phyloP scores from a whole-genome alignment of 1,140 invertebrate species.

The Camponotus pennsylvanicus region DNA sequence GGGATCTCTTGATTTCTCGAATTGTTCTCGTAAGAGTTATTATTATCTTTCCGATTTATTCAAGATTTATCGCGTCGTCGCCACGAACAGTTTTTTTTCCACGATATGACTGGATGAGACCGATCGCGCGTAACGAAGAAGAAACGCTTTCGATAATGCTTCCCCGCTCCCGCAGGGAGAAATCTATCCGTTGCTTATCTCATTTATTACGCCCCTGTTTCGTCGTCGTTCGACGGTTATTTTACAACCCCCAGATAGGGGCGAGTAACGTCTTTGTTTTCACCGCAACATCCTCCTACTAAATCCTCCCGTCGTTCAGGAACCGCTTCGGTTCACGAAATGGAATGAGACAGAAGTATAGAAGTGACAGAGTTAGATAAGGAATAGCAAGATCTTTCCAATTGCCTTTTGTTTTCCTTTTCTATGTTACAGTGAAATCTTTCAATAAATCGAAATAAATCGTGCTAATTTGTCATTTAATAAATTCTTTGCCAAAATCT shows the following conservation, averaged over 20 bases:
- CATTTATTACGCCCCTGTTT: constrained; percentile 82
- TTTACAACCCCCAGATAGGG: constrained; percentile 85
- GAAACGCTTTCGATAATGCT: constrained; percentile 79
- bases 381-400: constrained; percentile 50
- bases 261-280: constrained; percentile 86
- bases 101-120: constrained; percentile 23
- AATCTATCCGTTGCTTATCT: constrained; percentile 83
- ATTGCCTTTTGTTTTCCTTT: constrained; percentile 55
- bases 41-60: neutral
- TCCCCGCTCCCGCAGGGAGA: constrained; percentile 68
- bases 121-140: constrained; percentile 6
- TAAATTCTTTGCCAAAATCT: neutral
- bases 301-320: constrained; percentile 63
- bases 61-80: neutral
- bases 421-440: neutral
- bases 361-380: constrained; percentile 63
- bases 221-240: constrained; percentile 85
- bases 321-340: constrained; percentile 44
- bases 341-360: constrained; percentile 18
- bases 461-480: constrained; percentile 27
- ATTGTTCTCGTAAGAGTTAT: neutral
- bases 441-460: constrained; percentile 13
- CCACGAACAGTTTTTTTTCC: constrained; percentile 5
- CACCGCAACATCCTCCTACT: constrained; percentile 78
- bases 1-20: neutral